Conservation (phyloP, 1,140 invertebrate genomes). For the Brachionus rubens region DNA sequence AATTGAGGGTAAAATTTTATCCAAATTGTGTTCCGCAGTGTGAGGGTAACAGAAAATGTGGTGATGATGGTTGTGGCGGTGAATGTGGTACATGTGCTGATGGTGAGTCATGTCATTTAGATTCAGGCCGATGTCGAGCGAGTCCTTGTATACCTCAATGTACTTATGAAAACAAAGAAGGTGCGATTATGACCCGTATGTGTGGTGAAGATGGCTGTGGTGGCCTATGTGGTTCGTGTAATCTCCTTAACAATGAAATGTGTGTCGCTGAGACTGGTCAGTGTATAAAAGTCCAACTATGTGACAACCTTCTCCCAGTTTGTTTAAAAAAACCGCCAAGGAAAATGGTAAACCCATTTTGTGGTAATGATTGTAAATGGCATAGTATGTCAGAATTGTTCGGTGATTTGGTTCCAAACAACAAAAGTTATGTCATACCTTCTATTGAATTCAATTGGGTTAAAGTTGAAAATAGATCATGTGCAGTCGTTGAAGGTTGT, state of each 20-base stretch:
- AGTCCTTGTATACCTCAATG: neutral
- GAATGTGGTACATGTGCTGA: neutral
- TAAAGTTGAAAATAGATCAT: neutral
- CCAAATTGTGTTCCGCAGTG: slow-evolving; percentile 20
- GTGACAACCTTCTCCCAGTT: neutral
- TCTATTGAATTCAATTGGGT: slow-evolving; percentile 27
- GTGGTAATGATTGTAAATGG: slow-evolving; percentile 14
- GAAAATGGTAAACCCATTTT: neutral
- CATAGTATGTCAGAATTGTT: neutral
- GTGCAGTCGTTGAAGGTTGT: slow-evolving; percentile 9
- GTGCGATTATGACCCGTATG: neutral
- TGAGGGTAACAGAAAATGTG: slow-evolving; percentile 8
- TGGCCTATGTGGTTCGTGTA: neutral
- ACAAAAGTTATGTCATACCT: neutral
- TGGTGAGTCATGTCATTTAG: neutral
- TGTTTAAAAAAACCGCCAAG: neutral
- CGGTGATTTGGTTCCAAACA: neutral
- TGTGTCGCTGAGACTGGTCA: neutral
- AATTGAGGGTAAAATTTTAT: slow-evolving; percentile 30
- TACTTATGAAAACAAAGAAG: neutral
- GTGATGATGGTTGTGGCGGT: slow-evolving; percentile 6
- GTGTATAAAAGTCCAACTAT: neutral
- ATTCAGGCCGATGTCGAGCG: neutral
- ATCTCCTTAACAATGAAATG: slow-evolving; percentile 14
- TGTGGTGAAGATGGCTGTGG: slow-evolving; percentile 9